Evolutionary conservation across 2,888 invertebrate genomes (phyloP).

Genomic region (Heliconius sara): DNA sequence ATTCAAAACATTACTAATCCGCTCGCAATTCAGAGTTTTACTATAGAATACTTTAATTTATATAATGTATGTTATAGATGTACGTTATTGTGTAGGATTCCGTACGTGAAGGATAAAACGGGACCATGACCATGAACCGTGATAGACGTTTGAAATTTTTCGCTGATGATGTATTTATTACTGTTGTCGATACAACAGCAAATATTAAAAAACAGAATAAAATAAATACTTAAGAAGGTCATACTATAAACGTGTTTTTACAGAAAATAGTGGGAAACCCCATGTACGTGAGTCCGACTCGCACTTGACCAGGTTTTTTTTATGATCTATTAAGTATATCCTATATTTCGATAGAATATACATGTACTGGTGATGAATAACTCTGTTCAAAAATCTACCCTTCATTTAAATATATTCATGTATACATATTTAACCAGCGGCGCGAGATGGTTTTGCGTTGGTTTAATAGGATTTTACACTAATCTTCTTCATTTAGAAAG

Average conservation of each 20-base stretch:
- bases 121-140: too few species aligned
- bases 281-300: too few species aligned
- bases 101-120: too few species aligned
- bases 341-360: not conserved
- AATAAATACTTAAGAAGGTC: too few species aligned
- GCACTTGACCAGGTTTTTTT: not conserved
- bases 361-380: not conserved
- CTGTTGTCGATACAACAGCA: too few species aligned
- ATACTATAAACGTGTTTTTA: too few species aligned
- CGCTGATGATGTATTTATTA: too few species aligned
- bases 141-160: too few species aligned
- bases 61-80: too few species aligned
- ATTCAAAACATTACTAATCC: constrained; percentile 12
- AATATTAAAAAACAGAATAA: too few species aligned
- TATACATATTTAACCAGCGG: not conserved
- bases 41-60: not conserved
- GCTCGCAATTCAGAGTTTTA: not conserved
- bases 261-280: too few species aligned
- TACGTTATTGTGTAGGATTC: not conserved
- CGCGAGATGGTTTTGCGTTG: constrained; percentile 3
- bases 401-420: not conserved
- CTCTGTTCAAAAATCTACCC: not conserved
- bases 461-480: not conserved
- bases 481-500: not conserved
- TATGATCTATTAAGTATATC: not conserved